Conservation (phyloP, 2,113 vertebrate genomes). For the Sebastes schlegelii region DNA sequence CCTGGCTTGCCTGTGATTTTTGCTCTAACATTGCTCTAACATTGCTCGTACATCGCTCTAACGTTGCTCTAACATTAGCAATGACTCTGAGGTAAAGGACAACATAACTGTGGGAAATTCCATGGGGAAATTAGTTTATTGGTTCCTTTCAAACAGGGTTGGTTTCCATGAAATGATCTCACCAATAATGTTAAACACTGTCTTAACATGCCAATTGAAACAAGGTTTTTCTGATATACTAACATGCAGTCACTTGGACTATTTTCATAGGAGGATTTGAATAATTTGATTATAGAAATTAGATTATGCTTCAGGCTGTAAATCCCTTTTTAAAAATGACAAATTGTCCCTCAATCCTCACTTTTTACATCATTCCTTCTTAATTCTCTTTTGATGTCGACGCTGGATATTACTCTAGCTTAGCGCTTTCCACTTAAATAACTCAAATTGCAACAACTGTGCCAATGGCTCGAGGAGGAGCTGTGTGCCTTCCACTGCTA, state of each 20-base stretch:
- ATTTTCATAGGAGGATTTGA: not conserved
- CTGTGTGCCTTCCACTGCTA: conserved; percentile 15
- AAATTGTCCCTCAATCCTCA: not conserved
- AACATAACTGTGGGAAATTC: conserved; percentile 36
- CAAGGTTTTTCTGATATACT: not conserved
- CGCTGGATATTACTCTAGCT: conserved; percentile 4
- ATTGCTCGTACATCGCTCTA: too few relatives aligned
- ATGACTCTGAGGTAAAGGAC: conserved; percentile 9
- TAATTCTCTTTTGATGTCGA: not conserved
- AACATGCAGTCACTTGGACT: not conserved
- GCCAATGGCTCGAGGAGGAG: conserved; percentile 8
- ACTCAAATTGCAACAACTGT: conserved; percentile 33
- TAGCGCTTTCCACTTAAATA: conserved; percentile 24
- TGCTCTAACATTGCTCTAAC: too few relatives aligned
- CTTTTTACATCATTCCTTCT: not conserved
- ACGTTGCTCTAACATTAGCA: not conserved
- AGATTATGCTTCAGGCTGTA: not conserved
- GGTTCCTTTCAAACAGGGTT: conserved; percentile 27
- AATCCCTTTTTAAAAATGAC: conserved; percentile 6
- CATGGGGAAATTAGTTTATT: conserved; percentile 32
- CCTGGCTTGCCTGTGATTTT: not conserved
- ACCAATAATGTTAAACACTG: conserved; percentile 1
- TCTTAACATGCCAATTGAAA: not conserved
- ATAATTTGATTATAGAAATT: not conserved
- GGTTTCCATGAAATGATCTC: conserved; percentile 34